Base-by-base conservation (phyloP, 2,113 vertebrate genomes). In the Nerophis ophidion region DNA sequence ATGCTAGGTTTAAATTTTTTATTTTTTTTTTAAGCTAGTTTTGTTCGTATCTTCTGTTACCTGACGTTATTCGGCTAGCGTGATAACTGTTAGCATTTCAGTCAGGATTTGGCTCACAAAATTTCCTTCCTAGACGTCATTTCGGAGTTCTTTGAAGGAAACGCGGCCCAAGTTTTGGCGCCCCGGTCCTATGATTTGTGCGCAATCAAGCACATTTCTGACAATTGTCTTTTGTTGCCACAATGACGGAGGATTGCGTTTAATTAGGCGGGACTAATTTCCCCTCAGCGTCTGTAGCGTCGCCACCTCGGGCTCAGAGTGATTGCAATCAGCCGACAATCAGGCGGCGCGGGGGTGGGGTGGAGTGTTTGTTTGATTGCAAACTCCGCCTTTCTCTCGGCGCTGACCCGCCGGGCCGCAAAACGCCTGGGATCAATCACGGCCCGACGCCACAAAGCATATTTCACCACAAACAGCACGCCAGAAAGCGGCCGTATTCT, bases 301-400 rank as follows among this genome's bases (percentile, higher is more conserved):
- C 51, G 62, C 40, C 57, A 77, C 83, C 83, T 81, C 65, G 54
- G 50, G 61, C 63, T 35, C 14, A 72, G 52, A 71, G 79, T 87
- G 83, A 85, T 82, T 85, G 80, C 82, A 87, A 89, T 90, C 80
- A 89, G 83, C 63, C 81, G 83, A 86, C 78, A 85, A 87, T 83
- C 78, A 82, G 75, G 68, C 84, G 86, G 35, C 52, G 84, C 74
- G 75, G 61, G 75, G n/a, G n/a, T n/a, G n/a, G n/a, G n/a, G 3
- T 48, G 56, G 71, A 35, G 72, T 79, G 60, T 60, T 53, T 68
- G 55, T 76, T 63, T 82, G 77, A 85, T 82, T 85, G 72, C 68
- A 68, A 68, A 79, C 61, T 77, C 36, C 42, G 16, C 8, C 35
- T 12, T 55, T 79, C 61, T 75, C 50, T 62, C 57, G 58, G 48